Evolutionary conservation across 2,797 vertebrate species (phyloP), one percentile per base, ranked within the genome.

Genomic region (Varecia variegata): DNA sequence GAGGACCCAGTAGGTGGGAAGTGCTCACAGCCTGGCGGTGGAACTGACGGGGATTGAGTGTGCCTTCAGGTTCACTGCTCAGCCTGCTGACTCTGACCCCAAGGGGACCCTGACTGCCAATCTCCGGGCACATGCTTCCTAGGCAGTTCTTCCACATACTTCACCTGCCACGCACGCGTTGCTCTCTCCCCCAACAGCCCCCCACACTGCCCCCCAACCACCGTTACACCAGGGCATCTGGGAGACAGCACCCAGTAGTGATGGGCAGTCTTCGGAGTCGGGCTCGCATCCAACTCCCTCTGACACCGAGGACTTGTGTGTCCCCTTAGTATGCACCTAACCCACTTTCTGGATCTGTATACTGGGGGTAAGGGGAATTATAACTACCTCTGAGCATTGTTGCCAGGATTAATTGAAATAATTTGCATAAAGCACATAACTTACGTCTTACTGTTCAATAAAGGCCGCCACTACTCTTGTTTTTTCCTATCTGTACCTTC

Each of bases 51-150:
- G 3, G 13, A 23, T 35, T 12, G 15, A 35, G 20, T 0, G 10
- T 2, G 1, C 47, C n/a, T 30, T 65, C 1, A 0, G 9, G 2
- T 32, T 30, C 30, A 0, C 68, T 4, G 32, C 11, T 76, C 40
- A 0, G 27, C 30, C 32, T 58, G 9, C 65, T 67, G 30, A 77
- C 40, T 30, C 54, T 71, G 40, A 32, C 38, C 58, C 68, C 21
- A 11, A 21, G 25, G 47, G 3, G 13, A 32, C 23, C 18, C 30
- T 11, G 45, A 32, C 10, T 9, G 6, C 20, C 2, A 1, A 2
- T 73, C 43, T 58, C 68, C 62, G 5, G 43, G 25, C 12, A 20
- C 20, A 0, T 5, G 12, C 23, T 90, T 18, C 5, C 25, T 35
- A 62, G 38, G 60, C 5, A n/a, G 79, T 7, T 83, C 18, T 38